Percentiles rank a stretch among this genome's conserved stretches.
Evolutionary conservation across 2,797 vertebrate species (phyloP).

Genomic region (Labroides dimidiatus): DNA sequence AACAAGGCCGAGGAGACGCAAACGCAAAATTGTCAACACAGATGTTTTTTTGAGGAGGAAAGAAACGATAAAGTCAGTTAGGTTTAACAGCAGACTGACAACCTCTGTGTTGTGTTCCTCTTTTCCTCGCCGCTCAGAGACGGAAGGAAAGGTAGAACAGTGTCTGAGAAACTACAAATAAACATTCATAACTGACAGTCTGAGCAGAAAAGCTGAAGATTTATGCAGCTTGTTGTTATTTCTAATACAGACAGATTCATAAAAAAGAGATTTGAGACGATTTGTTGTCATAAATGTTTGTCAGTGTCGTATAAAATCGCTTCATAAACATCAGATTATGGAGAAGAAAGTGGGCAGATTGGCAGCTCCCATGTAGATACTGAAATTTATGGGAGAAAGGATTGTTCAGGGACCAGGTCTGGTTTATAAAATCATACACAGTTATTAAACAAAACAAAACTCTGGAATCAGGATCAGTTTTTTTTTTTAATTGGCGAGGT

Average conservation of each 20-base stretch:
- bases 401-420: too few relatives aligned
- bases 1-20: constrained; percentile 16
- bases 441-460: too few relatives aligned
- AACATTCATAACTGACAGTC: background rate
- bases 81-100: constrained; percentile 28
- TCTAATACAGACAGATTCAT: background rate
- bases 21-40: constrained; percentile 19
- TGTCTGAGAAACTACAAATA: background rate
- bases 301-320: background rate
- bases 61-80: constrained; percentile 37
- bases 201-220: background rate
- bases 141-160: background rate
- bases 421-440: too few relatives aligned
- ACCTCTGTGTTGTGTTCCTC: background rate
- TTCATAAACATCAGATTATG: background rate
- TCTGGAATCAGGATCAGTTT: too few relatives aligned
- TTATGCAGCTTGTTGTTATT: background rate
- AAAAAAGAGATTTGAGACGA: too few relatives aligned
- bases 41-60: constrained; percentile 28
- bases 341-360: background rate
- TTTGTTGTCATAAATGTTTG: background rate
- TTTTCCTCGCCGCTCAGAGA: background rate
- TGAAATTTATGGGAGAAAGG: too few relatives aligned
- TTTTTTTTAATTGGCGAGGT: too few relatives aligned
- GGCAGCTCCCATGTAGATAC: too few relatives aligned